phyloP scores from a whole-genome alignment of 2,797 vertebrate genomes.

The Helarctos malayanus region DNA sequence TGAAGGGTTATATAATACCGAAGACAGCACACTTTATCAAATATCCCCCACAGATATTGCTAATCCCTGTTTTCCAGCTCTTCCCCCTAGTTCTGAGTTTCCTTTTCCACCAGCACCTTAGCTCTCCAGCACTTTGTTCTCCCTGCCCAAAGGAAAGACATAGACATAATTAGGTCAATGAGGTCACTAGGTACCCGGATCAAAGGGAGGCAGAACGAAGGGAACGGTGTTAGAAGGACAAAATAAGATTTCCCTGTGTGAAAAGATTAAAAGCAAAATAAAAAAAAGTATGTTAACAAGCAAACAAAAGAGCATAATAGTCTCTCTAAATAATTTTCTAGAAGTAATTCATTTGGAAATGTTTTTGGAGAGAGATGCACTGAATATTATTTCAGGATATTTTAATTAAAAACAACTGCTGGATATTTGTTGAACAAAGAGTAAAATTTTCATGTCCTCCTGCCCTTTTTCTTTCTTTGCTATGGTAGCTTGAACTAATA shows the following conservation, averaged over 20 bases:
- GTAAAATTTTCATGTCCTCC: not conserved
- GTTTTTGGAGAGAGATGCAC: not conserved
- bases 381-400: not conserved
- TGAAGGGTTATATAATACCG: too few species aligned
- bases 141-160: too few species aligned
- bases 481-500: not conserved
- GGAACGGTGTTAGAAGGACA: not conserved
- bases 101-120: not conserved
- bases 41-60: not conserved
- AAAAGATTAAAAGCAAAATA: not conserved
- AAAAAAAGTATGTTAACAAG: not conserved
- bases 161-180: not conserved
- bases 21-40: not conserved
- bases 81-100: accelerated
- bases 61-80: not conserved
- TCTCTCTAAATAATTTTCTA: not conserved
- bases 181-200: not conserved
- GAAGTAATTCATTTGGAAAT: not conserved
- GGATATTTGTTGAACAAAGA: not conserved
- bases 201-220: not conserved
- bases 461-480: not conserved
- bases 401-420: not conserved
- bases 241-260: not conserved
- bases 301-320: not conserved
- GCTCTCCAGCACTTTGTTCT: not conserved